A percentile compares a stretch with the other conserved stretches of the same genome.
These are phyloP conservation scores for Crypturellus undulatus DNA, from an alignment of 2,113 vertebrate genomes.

Conservation along the genomic window DNA sequence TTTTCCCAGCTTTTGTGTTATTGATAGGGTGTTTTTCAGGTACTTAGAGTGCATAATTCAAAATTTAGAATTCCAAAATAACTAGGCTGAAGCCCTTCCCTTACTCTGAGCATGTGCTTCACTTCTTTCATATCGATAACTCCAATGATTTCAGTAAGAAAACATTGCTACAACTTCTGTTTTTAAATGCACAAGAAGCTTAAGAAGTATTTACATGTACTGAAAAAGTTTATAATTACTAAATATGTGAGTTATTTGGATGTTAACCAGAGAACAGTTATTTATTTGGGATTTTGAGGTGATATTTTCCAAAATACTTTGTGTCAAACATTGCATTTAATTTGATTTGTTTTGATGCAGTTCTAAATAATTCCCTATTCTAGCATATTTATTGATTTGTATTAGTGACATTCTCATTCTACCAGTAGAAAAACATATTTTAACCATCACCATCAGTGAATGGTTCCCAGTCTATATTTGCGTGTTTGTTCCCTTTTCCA, in stretches of 20 bases:
- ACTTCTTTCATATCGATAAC: background rate
- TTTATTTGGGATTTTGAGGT: background rate
- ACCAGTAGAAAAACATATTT: background rate
- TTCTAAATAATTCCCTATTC: background rate
- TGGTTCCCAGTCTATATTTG: background rate
- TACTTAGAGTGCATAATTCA: background rate
- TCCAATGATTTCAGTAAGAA: background rate
- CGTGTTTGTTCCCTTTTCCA: background rate
- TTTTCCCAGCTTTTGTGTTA: rapidly evolving
- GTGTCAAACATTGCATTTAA: background rate
- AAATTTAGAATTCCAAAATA: background rate
- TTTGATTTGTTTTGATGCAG: background rate
- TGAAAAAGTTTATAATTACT: background rate
- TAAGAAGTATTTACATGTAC: background rate
- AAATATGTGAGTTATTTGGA: background rate
- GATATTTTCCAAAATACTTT: background rate
- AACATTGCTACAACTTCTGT: background rate
- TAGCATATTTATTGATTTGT: background rate
- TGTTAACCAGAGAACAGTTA: background rate
- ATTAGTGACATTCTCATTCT: background rate
- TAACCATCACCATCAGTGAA: too few species aligned
- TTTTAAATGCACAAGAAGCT: background rate
- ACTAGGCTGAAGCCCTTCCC: background rate
- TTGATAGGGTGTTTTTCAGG: background rate
- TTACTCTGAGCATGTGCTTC: background rate